These are phyloP conservation scores for Ormyrus labotus DNA, from an alignment of 2,888 invertebrate species.

Conservation along the genomic window DNA sequence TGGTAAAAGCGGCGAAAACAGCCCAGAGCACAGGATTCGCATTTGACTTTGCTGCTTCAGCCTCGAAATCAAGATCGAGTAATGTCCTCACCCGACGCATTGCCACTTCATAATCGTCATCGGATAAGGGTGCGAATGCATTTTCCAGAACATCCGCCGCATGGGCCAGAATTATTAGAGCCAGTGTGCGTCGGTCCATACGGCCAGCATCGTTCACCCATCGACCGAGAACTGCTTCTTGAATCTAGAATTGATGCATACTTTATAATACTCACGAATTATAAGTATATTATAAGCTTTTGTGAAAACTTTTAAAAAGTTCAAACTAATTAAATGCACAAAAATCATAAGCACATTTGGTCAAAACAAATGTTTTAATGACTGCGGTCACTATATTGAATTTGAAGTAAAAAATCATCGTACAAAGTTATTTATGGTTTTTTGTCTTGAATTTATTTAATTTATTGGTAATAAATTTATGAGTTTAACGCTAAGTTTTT, in stretches of 20 bases:
- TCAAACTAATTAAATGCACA: no score
- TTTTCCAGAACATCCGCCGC: constrained; percentile 99
- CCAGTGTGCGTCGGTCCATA: constrained; percentile 96
- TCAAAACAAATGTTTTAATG: no score
- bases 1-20: constrained; percentile 98
- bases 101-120: constrained; percentile 98
- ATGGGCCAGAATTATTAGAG: constrained; percentile 96
- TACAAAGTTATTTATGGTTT: no score
- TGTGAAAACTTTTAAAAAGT: no score
- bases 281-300: no score
- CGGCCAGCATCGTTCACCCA: constrained; percentile 98
- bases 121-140: constrained; percentile 97
- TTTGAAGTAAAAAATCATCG: no score
- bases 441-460: no score
- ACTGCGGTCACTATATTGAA: no score
- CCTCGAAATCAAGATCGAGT: constrained; percentile 97
- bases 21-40: constrained; percentile 98
- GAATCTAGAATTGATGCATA: constrained; percentile 81
- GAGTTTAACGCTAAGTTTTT: no score
- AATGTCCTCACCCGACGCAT: constrained; percentile 97
- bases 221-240: constrained; percentile 96
- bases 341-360: no score
- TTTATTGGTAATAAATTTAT: no score
- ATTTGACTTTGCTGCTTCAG: constrained; percentile 93
- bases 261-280: no score